phyloP scores from a whole-genome alignment of 2,888 invertebrate species.

The Xestia c-nigrum region DNA sequence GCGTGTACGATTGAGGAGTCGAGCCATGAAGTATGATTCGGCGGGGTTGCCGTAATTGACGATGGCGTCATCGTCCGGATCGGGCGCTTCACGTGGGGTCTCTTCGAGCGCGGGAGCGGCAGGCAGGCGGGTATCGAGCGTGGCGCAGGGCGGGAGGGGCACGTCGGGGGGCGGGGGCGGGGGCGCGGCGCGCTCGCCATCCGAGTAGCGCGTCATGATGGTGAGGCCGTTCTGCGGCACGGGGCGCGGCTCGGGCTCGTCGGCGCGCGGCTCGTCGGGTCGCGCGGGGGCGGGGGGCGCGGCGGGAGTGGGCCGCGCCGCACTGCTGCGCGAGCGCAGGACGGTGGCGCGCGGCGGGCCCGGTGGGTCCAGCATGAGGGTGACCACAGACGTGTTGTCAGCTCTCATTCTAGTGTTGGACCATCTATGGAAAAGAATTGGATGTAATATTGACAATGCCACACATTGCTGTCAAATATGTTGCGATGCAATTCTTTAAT shows the following conservation, averaged over 20 bases:
- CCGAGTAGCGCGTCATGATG: constrained; percentile 88
- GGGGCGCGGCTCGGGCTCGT: constrained; percentile 63
- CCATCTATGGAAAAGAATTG: constrained; percentile 91
- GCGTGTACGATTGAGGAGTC: constrained; percentile 82
- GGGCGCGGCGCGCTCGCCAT: constrained; percentile 76
- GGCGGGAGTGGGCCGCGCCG: constrained; percentile 65
- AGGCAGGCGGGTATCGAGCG: constrained; percentile 79
- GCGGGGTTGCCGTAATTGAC: constrained; percentile 87
- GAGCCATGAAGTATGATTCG: constrained; percentile 88
- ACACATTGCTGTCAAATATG: background rate
- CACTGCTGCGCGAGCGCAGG: constrained; percentile 82
- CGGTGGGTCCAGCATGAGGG: constrained; percentile 97
- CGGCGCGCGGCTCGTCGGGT: constrained; percentile 41
- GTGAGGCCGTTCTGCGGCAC: constrained; percentile 87
- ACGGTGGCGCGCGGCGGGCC: constrained; percentile 94
- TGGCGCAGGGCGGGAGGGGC: constrained; percentile 82
- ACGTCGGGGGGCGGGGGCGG: constrained; percentile 70
- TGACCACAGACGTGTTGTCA: constrained; percentile 98
- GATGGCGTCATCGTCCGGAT: constrained; percentile 75
- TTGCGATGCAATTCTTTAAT: background rate
- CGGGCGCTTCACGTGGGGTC: constrained; percentile 60
- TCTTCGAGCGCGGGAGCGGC: constrained; percentile 64
- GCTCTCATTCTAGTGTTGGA: constrained; percentile 96
- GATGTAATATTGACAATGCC: background rate
- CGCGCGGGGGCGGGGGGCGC: constrained; percentile 61